Conservation (phyloP, 1,140 invertebrate genomes). For the Zophobas morio region DNA sequence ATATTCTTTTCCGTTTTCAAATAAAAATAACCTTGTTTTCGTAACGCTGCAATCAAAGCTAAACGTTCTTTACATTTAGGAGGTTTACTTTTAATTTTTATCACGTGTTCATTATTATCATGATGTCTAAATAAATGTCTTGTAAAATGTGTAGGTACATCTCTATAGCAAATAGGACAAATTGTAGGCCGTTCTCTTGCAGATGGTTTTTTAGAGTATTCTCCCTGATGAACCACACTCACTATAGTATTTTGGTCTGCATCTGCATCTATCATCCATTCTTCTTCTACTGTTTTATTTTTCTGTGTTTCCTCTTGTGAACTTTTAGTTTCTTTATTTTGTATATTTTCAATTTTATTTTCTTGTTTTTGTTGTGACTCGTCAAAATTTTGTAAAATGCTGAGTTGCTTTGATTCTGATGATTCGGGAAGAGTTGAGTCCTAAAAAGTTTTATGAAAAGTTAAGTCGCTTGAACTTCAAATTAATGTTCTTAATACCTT, state of each 20-base stretch:
- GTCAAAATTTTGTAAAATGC: not conserved
- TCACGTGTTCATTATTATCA: constrained; percentile 44
- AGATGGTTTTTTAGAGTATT: constrained; percentile 42
- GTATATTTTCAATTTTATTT: not conserved
- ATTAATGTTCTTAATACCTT: not conserved
- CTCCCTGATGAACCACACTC: not conserved
- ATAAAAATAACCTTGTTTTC: constrained; percentile 55
- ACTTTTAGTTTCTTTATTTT: not conserved
- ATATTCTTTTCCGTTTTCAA: constrained; percentile 52
- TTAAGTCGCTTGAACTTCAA: not conserved
- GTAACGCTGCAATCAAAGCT: constrained; percentile 41
- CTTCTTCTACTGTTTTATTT: not conserved
- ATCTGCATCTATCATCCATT: not conserved
- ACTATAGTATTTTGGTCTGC: not conserved
- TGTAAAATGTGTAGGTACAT: constrained; percentile 53
- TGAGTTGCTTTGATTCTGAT: not conserved
- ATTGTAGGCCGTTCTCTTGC: constrained; percentile 52
- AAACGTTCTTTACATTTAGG: constrained; percentile 48
- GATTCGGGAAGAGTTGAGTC: not conserved
- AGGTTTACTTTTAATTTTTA: constrained; percentile 35
- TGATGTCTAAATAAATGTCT: constrained; percentile 52
- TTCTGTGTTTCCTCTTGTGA: not conserved
- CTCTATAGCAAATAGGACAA: constrained; percentile 49
- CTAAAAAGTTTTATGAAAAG: not conserved
- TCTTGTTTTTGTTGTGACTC: not conserved